Conservation (phyloP, 2,113 vertebrate genomes). For the Archilochus colubris region DNA sequence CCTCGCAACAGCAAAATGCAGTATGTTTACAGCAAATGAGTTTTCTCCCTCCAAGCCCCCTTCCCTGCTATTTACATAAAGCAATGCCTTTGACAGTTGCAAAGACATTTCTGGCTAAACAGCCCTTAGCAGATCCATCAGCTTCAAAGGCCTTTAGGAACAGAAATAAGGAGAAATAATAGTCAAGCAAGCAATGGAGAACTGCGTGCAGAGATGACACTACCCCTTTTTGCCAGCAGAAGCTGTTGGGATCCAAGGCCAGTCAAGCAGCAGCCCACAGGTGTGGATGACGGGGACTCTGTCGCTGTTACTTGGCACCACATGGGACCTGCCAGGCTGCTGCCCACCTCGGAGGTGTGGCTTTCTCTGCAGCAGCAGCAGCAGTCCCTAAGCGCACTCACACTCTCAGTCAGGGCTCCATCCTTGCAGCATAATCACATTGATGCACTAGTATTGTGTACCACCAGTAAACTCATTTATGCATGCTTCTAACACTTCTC, state of each 20-base stretch:
- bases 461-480: neutral
- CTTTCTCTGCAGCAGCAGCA: neutral
- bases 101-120: constrained; percentile 57
- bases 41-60: constrained; percentile 5
- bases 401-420: neutral
- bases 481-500: neutral
- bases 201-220: neutral
- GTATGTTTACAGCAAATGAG: constrained; percentile 58
- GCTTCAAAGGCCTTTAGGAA: constrained; percentile 68
- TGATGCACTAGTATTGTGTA: neutral
- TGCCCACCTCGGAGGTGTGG: neutral
- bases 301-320: neutral
- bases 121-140: constrained; percentile 58
- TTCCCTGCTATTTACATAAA: constrained; percentile 61
- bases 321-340: neutral
- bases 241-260: neutral
- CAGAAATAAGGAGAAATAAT: constrained; percentile 35
- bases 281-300: accelerated
- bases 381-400: neutral
- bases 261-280: neutral
- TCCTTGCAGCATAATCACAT: neutral
- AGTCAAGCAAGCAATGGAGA: neutral
- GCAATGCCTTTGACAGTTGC: constrained; percentile 40
- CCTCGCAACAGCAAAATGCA: constrained; percentile 66
- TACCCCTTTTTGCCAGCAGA: neutral